These are phyloP conservation scores for Heteromurus nitidus DNA, from an alignment of 2,888 invertebrate genomes.

Conservation along the genomic window DNA sequence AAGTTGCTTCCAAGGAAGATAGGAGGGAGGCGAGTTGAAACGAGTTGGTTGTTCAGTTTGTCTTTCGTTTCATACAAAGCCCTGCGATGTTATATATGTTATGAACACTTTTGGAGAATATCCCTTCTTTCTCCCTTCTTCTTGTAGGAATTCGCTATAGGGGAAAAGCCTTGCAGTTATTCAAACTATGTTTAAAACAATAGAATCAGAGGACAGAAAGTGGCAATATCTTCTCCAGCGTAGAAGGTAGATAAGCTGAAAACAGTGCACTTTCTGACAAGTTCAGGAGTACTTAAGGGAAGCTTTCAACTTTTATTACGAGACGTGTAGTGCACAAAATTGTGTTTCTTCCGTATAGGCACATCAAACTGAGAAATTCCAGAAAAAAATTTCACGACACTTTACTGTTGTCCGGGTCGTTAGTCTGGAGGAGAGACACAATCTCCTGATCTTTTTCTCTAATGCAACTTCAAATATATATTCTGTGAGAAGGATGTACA, in stretches of 20 bases:
- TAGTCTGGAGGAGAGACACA: constrained; percentile 31
- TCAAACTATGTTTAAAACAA: neutral
- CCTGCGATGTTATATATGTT: too few species aligned
- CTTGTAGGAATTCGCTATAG: neutral
- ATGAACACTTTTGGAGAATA: too few species aligned
- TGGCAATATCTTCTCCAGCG: neutral
- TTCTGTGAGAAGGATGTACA: too few species aligned
- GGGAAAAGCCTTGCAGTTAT: neutral
- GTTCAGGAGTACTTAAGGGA: constrained; percentile 56
- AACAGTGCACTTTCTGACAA: constrained; percentile 57
- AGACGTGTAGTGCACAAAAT: constrained; percentile 1
- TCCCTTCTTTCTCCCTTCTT: neutral
- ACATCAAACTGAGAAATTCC: constrained; percentile 44
- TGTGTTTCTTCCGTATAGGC: neutral
- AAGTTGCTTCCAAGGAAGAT: constrained; percentile 15
- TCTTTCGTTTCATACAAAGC: too few species aligned
- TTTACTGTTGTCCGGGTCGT: constrained; percentile 54
- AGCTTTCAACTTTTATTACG: constrained; percentile 22
- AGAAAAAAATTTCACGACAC: constrained; percentile 56
- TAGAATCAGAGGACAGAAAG: neutral
- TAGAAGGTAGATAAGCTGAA: constrained; percentile 35
- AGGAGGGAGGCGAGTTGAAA: neutral
- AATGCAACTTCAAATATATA: too few species aligned
- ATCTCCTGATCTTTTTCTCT: constrained; percentile 17
- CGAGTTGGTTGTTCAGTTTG: constrained; percentile 1